Evolutionary conservation across 2,888 invertebrate species (phyloP), one percentile per base, ranked within the genome.

Genomic region (Anodontia alba): DNA sequence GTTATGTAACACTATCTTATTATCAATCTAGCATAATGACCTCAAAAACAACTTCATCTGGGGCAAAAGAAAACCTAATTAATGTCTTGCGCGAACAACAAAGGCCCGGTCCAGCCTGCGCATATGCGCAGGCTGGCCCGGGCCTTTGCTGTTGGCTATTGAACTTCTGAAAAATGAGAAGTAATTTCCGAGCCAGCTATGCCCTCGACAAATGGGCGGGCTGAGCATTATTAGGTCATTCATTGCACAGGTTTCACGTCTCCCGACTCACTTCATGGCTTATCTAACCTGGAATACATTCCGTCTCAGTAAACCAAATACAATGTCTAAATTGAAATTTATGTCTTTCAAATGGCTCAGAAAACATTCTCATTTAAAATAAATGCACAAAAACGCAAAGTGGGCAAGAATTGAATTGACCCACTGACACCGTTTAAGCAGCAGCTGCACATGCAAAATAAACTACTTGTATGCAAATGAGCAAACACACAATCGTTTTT

Each of bases 371-470:
- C 31, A 31, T 33, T 62, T 31, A 31, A 33, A 31, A 15, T 15
- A 33, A 7, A 5, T 62, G 31, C 33, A 57, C 10, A 29, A 49
- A n/a, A 23, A 62, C 17, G 62, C 33, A 17, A 31, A 62, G 20
- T 33, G 33, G 62, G 20, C 62, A 33, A 33, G 62, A 33, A 33
- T 62, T 17, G 5, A 7, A n/a, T 33, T 62, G 33, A 62, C 62
- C 62, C 33, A 62, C 10, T 62, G 20, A 62, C 62, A 62, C 62
- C 33, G 5, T 29, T 62, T n/a, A 15, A 5, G 33, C 7, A 62
- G 17, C 62, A 62, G 62, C 62, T 62, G 62, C 33, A 31, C 3
- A 62, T 33, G 62, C 57, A 57, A 57, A 57, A 57, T 57, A 15
- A 38, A 12, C 29, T 57, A 29, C 57, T 57, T 57, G 57, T 57